Percentiles rank a stretch among this genome's conserved stretches.
Conservation (phyloP, 2,888 invertebrate species). For the Lycia hirtaria region DNA sequence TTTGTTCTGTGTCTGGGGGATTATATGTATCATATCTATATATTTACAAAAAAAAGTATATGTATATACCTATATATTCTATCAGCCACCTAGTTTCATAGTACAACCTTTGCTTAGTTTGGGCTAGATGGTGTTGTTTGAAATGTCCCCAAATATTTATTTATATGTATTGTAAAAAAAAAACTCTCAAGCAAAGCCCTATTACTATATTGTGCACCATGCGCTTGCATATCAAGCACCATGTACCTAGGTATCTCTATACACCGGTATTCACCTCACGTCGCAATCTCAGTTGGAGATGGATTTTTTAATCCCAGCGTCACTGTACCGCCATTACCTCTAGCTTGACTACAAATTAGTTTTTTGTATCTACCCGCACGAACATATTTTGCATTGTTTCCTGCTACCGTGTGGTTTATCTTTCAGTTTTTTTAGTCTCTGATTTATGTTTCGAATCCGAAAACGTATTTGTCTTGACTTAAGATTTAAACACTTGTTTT, state of each 20-base stretch:
- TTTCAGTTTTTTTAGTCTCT: constrained; percentile 18
- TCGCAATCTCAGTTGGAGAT: constrained; percentile 47
- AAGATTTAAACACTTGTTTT: neutral
- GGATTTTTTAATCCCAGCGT: constrained; percentile 20
- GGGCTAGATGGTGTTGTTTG: too few relatives aligned
- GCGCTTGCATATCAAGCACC: constrained; percentile 8
- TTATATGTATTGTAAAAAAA: too few relatives aligned
- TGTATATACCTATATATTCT: too few relatives aligned
- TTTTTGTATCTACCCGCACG: constrained; percentile 24
- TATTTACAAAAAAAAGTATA: too few relatives aligned
- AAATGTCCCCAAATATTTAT: too few relatives aligned
- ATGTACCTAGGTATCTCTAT: constrained; percentile 26
- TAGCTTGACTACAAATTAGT: constrained; percentile 33
- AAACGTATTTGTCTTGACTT: constrained; percentile 2
- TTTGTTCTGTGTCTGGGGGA: too few relatives aligned
- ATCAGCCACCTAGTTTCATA: too few relatives aligned
- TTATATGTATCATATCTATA: too few relatives aligned
- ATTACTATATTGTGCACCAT: neutral
- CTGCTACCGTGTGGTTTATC: constrained; percentile 24
- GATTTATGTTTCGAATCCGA: constrained; percentile 18
- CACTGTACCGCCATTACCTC: constrained; percentile 9
- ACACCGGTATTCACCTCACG: constrained; percentile 40
- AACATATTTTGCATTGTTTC: constrained; percentile 28
- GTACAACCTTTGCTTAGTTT: too few relatives aligned
- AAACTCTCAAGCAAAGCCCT: too few relatives aligned